These are phyloP conservation scores for Phoeniculus purpureus DNA, from an alignment of 2,797 vertebrate genomes.

Conservation along the genomic window DNA sequence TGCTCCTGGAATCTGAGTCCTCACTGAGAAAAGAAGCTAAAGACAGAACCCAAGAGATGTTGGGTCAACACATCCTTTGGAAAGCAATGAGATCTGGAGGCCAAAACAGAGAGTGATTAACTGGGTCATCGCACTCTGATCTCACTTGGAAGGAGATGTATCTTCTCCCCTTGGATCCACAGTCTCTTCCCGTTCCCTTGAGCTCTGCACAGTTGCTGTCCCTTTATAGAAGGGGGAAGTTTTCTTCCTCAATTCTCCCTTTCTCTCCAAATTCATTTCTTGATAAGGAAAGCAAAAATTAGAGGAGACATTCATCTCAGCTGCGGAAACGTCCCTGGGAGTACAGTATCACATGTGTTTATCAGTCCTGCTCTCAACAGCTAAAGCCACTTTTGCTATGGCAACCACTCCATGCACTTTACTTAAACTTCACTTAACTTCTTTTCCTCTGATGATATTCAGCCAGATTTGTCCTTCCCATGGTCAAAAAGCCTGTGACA, in stretches of 20 bases:
- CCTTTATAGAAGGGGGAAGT: neutral
- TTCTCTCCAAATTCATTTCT: neutral
- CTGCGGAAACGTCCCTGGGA: conserved; percentile 3
- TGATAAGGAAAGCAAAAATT: conserved; percentile 33
- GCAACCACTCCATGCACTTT: conserved; percentile 18
- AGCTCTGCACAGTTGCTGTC: neutral
- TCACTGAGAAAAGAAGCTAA: neutral
- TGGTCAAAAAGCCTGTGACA: neutral
- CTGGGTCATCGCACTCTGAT: neutral
- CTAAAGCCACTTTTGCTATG: conserved; percentile 40
- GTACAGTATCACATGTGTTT: neutral
- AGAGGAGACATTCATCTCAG: neutral
- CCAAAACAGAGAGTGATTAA: neutral
- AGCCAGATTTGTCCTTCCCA: conserved; percentile 18
- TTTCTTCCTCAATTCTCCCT: neutral
- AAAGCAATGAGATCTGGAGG: neutral
- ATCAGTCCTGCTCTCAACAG: conserved; percentile 8
- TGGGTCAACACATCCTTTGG: neutral
- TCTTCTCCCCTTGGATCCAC: neutral
- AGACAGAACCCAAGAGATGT: accelerated
- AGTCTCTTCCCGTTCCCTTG: neutral
- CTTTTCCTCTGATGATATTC: neutral
- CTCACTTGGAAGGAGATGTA: neutral
- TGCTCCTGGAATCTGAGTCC: neutral
- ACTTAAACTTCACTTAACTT: conserved; percentile 43